These are phyloP conservation scores for Zalophus californianus DNA, from an alignment of 2,797 vertebrate genomes.

Conservation along the genomic window DNA sequence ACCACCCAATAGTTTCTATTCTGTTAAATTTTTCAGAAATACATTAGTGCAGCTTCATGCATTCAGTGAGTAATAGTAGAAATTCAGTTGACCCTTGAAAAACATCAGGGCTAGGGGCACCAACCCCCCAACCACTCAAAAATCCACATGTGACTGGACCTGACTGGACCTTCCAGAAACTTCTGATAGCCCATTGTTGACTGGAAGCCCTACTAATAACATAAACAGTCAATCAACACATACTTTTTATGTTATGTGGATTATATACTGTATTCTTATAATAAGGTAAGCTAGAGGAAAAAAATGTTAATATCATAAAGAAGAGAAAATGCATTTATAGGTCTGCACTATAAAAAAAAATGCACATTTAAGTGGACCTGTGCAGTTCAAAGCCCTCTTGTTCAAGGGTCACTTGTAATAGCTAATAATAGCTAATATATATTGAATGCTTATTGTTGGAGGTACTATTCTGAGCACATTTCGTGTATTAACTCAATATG, in stretches of 20 bases:
- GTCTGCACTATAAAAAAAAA: background rate
- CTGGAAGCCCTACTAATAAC: background rate
- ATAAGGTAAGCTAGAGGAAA: background rate
- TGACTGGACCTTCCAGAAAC: background rate
- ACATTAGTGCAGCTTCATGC: background rate
- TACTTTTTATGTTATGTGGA: background rate
- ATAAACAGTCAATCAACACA: background rate
- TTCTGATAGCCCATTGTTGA: background rate
- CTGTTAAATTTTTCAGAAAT: background rate
- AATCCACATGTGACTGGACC: background rate
- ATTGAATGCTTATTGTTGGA: background rate
- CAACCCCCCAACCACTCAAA: background rate
- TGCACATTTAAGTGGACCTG: background rate
- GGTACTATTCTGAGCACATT: background rate
- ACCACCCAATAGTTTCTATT: background rate
- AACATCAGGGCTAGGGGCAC: background rate
- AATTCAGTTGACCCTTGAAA: background rate
- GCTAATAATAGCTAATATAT: background rate
- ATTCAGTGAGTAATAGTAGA: conserved; percentile 9
- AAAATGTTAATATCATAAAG: background rate
- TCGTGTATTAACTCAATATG: background rate
- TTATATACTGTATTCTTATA: background rate
- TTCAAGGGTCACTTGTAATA: background rate
- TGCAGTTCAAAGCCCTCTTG: background rate
- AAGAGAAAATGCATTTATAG: background rate